Evolutionary conservation across 2,797 vertebrate genomes (phyloP).

Genomic region (Avahi laniger): DNA sequence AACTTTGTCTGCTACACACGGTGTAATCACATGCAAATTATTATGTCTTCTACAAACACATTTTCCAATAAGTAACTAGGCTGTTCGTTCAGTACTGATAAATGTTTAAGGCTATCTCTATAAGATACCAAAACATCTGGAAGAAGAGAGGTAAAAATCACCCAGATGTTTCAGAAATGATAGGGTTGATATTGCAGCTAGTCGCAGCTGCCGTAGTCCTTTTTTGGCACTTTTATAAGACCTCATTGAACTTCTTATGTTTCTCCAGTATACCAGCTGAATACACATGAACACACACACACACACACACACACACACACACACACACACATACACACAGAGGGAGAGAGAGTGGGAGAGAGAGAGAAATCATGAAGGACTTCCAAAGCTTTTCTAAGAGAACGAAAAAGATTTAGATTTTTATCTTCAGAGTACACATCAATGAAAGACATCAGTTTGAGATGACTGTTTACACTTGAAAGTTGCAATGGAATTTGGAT

Average conservation of each 20-base stretch:
- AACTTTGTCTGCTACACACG: background rate
- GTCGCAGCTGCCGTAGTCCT: background rate
- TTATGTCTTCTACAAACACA: slow-evolving; percentile 26
- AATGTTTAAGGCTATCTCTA: slow-evolving; percentile 38
- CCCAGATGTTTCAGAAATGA: slow-evolving; percentile 55
- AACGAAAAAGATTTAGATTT: slow-evolving; percentile 13
- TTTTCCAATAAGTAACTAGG: slow-evolving; percentile 38
- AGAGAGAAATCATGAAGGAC: background rate
- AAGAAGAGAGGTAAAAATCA: slow-evolving; percentile 46
- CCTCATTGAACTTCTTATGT: background rate
- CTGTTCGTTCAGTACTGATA: slow-evolving; percentile 38
- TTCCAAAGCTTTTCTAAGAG: background rate
- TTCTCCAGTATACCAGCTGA: background rate
- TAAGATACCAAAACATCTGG: slow-evolving; percentile 60
- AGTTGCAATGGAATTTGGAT: background rate
- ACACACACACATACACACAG: background rate
- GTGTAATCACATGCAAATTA: slow-evolving; percentile 63
- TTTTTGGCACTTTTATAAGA: background rate
- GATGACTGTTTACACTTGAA: background rate
- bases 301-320: background rate
- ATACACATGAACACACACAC: background rate
- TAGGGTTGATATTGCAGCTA: background rate
- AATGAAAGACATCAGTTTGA: background rate
- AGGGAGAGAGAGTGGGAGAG: background rate
- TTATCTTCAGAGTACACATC: background rate